phyloP scores from a whole-genome alignment of 2,797 vertebrate genomes.

The Leptoclinus maculatus region DNA sequence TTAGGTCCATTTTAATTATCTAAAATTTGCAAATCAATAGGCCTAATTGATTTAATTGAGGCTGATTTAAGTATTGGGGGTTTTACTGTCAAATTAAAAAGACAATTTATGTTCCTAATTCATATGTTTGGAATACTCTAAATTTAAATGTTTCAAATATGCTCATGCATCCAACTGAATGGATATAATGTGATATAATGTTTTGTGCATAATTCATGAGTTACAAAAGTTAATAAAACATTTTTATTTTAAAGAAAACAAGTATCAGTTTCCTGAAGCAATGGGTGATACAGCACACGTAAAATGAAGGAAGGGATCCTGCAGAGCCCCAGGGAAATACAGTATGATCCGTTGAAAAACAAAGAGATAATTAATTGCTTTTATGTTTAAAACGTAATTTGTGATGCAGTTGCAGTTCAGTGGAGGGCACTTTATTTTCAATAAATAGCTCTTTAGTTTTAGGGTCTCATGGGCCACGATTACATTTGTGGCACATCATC shows the following conservation, averaged over 20 bases:
- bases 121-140: background rate
- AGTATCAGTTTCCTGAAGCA: slow-evolving; percentile 2
- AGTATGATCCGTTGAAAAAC: slow-evolving; percentile 1
- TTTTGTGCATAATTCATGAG: background rate
- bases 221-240: slow-evolving; percentile 43
- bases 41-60: background rate
- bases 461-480: background rate
- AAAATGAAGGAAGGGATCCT: slow-evolving; percentile 2
- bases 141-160: background rate
- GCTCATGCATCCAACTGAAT: background rate
- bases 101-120: background rate
- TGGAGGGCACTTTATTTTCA: background rate
- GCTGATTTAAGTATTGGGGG: background rate
- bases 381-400: slow-evolving; percentile 3
- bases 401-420: background rate
- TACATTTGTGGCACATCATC: slow-evolving; percentile 20
- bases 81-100: background rate
- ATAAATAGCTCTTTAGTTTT: slow-evolving; percentile 4
- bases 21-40: background rate
- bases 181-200: background rate
- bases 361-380: background rate
- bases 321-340: slow-evolving; percentile 5
- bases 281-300: slow-evolving; percentile 16
- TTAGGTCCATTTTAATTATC: background rate
- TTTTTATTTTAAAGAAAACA: slow-evolving; percentile 56